A percentile compares a stretch with the other conserved stretches of the same genome.
phyloP scores from a whole-genome alignment of 2,797 vertebrate species.

The Anabacerthia variegaticeps region DNA sequence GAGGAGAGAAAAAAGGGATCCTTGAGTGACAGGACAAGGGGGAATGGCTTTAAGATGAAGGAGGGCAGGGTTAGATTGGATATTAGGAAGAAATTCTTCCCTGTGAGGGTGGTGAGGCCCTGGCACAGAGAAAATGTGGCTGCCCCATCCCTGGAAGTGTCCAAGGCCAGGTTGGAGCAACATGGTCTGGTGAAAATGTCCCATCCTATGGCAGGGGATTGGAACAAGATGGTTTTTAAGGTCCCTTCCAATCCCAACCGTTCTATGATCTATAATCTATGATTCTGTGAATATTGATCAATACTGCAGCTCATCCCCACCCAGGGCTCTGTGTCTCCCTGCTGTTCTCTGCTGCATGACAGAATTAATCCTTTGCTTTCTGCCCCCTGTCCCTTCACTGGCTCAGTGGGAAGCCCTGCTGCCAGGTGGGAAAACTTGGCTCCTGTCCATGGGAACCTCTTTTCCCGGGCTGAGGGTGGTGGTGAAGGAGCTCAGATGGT shows the following conservation, averaged over 20 bases:
- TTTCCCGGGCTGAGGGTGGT: not conserved
- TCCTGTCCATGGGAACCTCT: not conserved
- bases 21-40: not conserved
- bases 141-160: not conserved
- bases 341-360: not conserved
- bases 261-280: not conserved
- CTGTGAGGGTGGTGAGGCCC: rapidly evolving
- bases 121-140: not conserved
- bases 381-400: not conserved
- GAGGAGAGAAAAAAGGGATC: not conserved
- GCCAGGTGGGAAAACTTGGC: not conserved
- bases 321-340: not conserved
- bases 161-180: rapidly evolving
- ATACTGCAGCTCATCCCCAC: not conserved
- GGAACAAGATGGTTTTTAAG: not conserved
- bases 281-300: not conserved
- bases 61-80: not conserved
- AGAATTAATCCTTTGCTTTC: not conserved
- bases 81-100: not conserved
- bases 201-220: not conserved
- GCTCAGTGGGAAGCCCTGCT: not conserved
- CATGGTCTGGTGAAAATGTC: not conserved
- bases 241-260: too few species aligned
- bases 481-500: not conserved
- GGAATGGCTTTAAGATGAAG: not conserved